Base-by-base conservation (phyloP, 2,888 invertebrate species). In the Erebia epiphron region DNA sequence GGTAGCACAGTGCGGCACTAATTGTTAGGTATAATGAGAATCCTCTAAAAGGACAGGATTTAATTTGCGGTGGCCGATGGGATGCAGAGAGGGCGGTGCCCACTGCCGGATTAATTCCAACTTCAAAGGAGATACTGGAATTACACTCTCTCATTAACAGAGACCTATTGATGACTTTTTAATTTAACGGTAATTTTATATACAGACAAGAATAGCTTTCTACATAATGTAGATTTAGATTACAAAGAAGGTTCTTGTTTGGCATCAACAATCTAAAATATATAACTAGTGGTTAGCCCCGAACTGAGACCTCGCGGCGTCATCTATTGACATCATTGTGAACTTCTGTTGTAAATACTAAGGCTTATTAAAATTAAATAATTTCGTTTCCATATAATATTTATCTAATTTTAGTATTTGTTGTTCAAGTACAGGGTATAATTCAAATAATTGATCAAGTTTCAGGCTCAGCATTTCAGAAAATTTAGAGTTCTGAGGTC, bases 101-200 rank as follows among this genome's bases (percentile, higher is more conserved):
- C 78, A 75, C 78, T 77, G 79, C 77, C 79, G 81, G 80, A 83
- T 84, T 92, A 92, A 92, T 72, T 92, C 91, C 86, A 77, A 92
- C 92, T 88, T 92, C 92, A 92, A 92, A 92, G 92, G 90, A 83
- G 83, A 83, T 76, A 78, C 80, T 86, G 82, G 83, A 87, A 88
- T 89, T 89, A 86, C 83, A 85, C 76, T 80, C 83, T 81, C 80
- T 82, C 62, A 75, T 76, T 74, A 72, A 75, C 60, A 61, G 60
- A 67, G 67, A 67, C 50, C 35, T 61, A 67, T 67, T 67, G 67
- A 58, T 57, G 57, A 67, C 46, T 70, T 64, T 69, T 68, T 71
- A 68, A 65, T 65, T 62, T 64, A 66, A 70, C 62, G 62, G 54
- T 62, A 65, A 69, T 68, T 71, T 72, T 73, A 46, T 66, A 67